phyloP scores from a whole-genome alignment of 2,797 vertebrate genomes.

The Botia kubotai region DNA sequence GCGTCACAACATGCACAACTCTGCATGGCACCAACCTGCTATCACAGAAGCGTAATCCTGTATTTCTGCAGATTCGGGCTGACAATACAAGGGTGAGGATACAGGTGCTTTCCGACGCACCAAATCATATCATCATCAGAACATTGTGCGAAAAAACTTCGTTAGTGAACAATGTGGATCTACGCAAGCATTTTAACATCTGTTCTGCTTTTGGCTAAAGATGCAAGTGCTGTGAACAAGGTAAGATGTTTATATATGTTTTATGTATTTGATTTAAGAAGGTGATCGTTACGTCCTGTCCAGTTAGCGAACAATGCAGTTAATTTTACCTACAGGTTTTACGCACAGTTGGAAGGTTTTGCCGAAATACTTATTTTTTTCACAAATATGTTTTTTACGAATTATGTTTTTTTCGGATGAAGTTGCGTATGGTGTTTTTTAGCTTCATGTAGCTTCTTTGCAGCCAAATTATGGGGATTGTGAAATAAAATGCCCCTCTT shows the following conservation, averaged over 20 bases:
- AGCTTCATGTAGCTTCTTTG: not conserved
- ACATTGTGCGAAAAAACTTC: not conserved
- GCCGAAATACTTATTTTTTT: no score
- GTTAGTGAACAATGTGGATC: conserved; percentile 50
- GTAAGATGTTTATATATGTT: conserved; percentile 26
- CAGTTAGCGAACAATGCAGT: not conserved
- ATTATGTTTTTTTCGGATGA: no score
- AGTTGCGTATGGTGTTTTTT: not conserved
- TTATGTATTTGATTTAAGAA: not conserved
- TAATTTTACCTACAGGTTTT: not conserved
- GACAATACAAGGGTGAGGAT: not conserved
- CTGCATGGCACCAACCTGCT: conserved; percentile 17
- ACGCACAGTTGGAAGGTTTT: not conserved
- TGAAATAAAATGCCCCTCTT: conserved; percentile 9
- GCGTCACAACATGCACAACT: conserved; percentile 19
- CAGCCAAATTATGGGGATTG: conserved; percentile 7
- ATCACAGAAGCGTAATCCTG: conserved; percentile 18
- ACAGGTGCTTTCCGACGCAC: conserved; percentile 32
- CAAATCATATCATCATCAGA: not conserved
- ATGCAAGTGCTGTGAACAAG: conserved; percentile 51
- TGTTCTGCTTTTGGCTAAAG: conserved; percentile 44
- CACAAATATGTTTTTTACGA: no score
- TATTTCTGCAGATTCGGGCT: conserved; percentile 2
- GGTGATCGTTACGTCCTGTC: no score
- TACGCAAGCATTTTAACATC: conserved; percentile 41